A percentile compares a stretch with the other conserved stretches of the same genome.
phyloP scores from a whole-genome alignment of 2,113 vertebrate species.

The Heliornis fulica region DNA sequence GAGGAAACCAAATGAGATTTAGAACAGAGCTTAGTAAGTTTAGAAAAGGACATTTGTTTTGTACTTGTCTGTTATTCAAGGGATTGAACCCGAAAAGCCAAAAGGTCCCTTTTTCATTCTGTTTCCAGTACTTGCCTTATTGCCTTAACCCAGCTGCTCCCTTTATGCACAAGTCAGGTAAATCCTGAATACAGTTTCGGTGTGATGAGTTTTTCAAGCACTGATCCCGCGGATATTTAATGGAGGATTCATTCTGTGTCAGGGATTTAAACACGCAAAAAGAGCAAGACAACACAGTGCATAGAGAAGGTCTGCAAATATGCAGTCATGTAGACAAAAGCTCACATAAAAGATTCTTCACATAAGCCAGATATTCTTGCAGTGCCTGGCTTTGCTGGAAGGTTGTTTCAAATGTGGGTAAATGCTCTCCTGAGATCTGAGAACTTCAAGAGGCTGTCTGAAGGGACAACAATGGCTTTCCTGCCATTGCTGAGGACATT shows the following conservation, averaged over 20 bases:
- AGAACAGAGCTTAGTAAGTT: conserved; percentile 47
- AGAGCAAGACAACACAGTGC: not conserved
- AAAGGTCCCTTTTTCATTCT: conserved; percentile 3
- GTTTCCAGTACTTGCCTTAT: not conserved
- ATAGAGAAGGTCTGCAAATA: not conserved
- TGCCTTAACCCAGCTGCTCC: not conserved
- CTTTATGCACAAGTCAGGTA: not conserved
- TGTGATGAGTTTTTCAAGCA: not conserved
- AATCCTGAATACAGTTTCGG: not conserved
- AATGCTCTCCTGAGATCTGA: not conserved
- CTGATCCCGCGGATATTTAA: not conserved
- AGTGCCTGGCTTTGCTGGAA: not conserved
- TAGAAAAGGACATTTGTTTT: conserved; percentile 51
- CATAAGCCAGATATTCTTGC: not conserved
- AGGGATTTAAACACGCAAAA: not conserved
- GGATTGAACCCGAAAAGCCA: conserved; percentile 20
- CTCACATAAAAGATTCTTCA: not conserved
- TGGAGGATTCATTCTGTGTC: not conserved
- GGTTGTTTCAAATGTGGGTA: not conserved
- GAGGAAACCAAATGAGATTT: conserved; percentile 45
- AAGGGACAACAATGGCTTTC: not conserved
- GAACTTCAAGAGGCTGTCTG: not conserved
- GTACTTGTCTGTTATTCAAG: conserved; percentile 31
- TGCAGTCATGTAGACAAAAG: not conserved
- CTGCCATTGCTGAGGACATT: not conserved